phyloP scores from a whole-genome alignment of 2,888 invertebrate genomes.

The Ectobius pallidus region DNA sequence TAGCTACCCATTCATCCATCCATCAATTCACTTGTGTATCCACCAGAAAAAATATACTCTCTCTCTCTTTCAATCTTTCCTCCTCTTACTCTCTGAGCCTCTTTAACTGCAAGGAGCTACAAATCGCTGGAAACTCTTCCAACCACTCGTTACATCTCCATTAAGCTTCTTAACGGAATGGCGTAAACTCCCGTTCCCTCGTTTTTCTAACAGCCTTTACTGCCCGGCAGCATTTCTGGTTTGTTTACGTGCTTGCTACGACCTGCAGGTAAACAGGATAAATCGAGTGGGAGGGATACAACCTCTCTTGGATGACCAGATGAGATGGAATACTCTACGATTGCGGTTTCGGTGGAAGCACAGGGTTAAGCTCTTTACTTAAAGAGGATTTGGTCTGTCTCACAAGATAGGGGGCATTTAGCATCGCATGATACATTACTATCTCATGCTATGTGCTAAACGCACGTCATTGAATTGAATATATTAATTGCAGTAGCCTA shows the following conservation, averaged over 20 bases:
- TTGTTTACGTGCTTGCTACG: constrained; percentile 19
- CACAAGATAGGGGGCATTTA: too few relatives aligned
- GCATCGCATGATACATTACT: too few relatives aligned
- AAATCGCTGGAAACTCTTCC: constrained; percentile 22
- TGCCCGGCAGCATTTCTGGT: neutral
- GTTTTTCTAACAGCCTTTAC: neutral
- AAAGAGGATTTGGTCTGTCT: neutral
- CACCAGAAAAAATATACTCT: too few relatives aligned
- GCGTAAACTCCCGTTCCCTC: neutral
- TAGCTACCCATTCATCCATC: too few relatives aligned
- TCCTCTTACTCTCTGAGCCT: neutral
- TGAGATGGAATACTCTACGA: neutral
- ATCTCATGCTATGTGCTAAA: too few relatives aligned
- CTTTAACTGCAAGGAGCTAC: neutral
- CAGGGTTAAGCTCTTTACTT: neutral
- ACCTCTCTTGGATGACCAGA: constrained; percentile 8
- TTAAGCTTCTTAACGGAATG: constrained; percentile 25
- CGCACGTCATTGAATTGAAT: too few relatives aligned
- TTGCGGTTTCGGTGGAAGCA: neutral
- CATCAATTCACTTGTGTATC: too few relatives aligned
- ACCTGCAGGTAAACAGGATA: constrained; percentile 26
- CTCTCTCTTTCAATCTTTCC: too few relatives aligned
- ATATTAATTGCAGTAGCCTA: too few relatives aligned
- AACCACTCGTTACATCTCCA: constrained; percentile 23
- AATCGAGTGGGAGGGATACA: too few relatives aligned